Evolutionary conservation across 2,888 invertebrate species (phyloP), one percentile per base, ranked within the genome.

Genomic region (Eulithis prunata): DNA sequence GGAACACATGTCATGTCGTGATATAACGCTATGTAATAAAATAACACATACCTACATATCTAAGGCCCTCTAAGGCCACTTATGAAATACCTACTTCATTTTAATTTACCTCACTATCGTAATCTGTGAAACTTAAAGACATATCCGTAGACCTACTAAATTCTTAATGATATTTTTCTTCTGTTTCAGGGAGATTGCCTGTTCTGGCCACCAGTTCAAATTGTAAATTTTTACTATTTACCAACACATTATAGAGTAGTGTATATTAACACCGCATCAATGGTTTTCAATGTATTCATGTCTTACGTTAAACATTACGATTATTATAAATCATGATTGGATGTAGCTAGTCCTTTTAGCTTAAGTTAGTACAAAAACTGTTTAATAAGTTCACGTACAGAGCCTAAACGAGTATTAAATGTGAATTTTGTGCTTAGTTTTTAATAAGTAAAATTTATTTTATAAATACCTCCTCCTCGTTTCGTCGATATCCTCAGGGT

Each of bases 121-220:
- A 21, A 21, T 21, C 2, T 32, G 32, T 32, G 4, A 32, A 32
- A 32, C 32, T 5, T 32, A 32, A 3, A 6, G 8, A 6, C 8
- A 1, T 21, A 21, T 21, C 21, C 2, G 21, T 21, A 21, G 21
- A 21, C 21, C 21, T 21, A 21, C 21, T 2, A 21, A 21, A 21
- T 21, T 21, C 21, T 2, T 21, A 21, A 21, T 21, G 49, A 49
- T 4, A 12, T 46, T 46, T 46, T 46, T 28, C 28, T 78, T 77
- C 41, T 41, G 76, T 94, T 94, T 78, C 91, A 98, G 96, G 95
- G 96, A 75, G 99, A 99, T 83, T 98, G 98, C 94, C 87, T 95
- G 65, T 95, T 97, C 64, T 99, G 98, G 98, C 98, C 98, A 3
- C 97, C 97, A 53, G 95, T 97, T 2, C 99, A 99, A 85, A 96